A percentile compares a stretch with the other conserved stretches of the same genome.
phyloP scores from a whole-genome alignment of 1,140 invertebrate genomes.

The Papilio xuthus region DNA sequence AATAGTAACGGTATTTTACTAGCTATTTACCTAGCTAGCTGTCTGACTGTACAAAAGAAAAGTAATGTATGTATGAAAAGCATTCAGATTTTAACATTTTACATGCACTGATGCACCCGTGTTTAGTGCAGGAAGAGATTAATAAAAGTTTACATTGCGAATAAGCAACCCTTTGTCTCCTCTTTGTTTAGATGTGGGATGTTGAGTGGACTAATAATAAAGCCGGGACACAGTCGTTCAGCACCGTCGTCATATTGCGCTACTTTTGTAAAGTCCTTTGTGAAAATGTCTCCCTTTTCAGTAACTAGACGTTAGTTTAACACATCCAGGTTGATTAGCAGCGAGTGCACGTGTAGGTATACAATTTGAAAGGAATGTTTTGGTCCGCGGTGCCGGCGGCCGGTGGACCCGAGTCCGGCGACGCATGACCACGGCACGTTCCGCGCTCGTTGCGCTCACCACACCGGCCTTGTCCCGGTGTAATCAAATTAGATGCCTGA shows the following conservation, averaged over 20 bases:
- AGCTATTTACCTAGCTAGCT: conserved; percentile 40
- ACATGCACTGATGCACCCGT: conserved; percentile 11
- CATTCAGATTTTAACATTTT: conserved; percentile 26
- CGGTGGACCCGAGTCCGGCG: conserved; percentile 9
- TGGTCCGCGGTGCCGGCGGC: background rate
- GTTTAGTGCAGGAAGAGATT: conserved; percentile 29
- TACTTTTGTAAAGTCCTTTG: conserved; percentile 41
- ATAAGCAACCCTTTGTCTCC: conserved; percentile 42
- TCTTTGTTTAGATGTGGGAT: conserved; percentile 43
- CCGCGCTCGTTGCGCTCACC: conserved; percentile 57
- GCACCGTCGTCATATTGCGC: conserved; percentile 37
- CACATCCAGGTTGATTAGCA: conserved; percentile 15
- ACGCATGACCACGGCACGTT: conserved; percentile 30
- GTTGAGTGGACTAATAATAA: conserved; percentile 39
- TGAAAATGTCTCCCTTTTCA: conserved; percentile 39
- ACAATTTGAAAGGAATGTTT: conserved; percentile 38
- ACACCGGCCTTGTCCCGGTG: conserved; percentile 62
- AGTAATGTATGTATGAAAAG: background rate
- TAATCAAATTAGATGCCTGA: conserved; percentile 77
- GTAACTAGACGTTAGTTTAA: conserved; percentile 33
- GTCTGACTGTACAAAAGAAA: conserved; percentile 26
- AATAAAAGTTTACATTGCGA: conserved; percentile 32
- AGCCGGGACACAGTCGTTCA: conserved; percentile 40
- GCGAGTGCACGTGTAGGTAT: background rate
- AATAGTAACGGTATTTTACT: conserved; percentile 75